phyloP scores from a whole-genome alignment of 2,797 vertebrate species.

The Danio jaintianensis region DNA sequence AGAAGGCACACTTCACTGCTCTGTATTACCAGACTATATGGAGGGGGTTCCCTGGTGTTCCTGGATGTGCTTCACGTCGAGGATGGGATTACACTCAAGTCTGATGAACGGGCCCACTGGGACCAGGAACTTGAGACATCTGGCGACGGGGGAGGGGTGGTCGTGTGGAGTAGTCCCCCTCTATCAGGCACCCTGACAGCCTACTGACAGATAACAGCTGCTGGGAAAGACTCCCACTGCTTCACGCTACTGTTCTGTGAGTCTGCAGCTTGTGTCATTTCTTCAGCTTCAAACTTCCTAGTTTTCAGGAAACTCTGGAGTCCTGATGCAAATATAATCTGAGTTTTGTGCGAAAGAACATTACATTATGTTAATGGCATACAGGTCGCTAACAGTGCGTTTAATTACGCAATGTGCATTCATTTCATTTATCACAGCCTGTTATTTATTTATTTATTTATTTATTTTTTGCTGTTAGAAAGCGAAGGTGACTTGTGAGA shows the following conservation, averaged over 20 bases:
- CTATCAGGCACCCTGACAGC: constrained; percentile 69
- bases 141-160: constrained; percentile 44
- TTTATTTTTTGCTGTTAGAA: neutral
- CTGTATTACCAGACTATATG: constrained; percentile 21
- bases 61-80: constrained; percentile 51
- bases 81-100: constrained; percentile 56
- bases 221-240: constrained; percentile 60
- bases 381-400: neutral
- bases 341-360: neutral
- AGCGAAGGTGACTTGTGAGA: neutral
- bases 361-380: neutral
- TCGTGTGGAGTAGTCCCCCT: constrained; percentile 47
- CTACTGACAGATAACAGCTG: constrained; percentile 74
- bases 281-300: constrained; percentile 17
- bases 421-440: neutral
- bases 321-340: neutral
- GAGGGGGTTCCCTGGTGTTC: constrained; percentile 51
- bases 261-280: constrained; percentile 56
- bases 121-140: constrained; percentile 58
- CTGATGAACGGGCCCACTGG: constrained; percentile 54
- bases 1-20: constrained; percentile 21
- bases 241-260: constrained; percentile 61
- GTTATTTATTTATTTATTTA: too few species aligned
- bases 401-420: constrained; percentile 16
- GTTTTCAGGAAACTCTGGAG: constrained; percentile 14